Base-by-base conservation (phyloP, 2,113 vertebrate species). In the Strigops habroptila region DNA sequence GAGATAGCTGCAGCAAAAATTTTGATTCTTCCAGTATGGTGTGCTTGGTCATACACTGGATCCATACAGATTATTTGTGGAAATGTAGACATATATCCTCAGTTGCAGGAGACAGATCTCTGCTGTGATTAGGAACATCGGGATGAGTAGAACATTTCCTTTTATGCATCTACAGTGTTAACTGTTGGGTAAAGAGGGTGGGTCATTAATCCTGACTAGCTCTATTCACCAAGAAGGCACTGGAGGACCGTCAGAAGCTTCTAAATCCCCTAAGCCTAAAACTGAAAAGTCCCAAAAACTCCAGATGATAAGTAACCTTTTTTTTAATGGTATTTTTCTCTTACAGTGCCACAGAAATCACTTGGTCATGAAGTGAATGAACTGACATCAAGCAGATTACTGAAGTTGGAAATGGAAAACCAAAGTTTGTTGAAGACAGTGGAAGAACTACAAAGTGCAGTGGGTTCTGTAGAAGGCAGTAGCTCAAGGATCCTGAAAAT, bases 391-490 rank as follows among this genome's bases (percentile, higher is more conserved):
- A 99, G 99, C 95, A 98, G 98, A 18, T 98, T 99, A 84, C 95
- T 99, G 76, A 99, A 99, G 95, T 55, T 99, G 95, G 99, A 99
- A 96, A 99, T 99, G 98, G 99, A 99, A 97, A 99, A 99, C 97
- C 99, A 99, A 97, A 98, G 98, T 28, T 98, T 99, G 95, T 97
- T 98, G 95, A 99, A 99, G 97, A 99, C 98, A 0, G 98, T 99
- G 94, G 99, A 99, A 96, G 98, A 99, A 43, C 98, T 99, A 87
- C 98, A 98, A 80, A 98, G 96, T 85, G 91, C 97, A 48, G 74
- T 98, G 83, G 98, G 97, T 48, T 98, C 98, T 65, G 86, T 96
- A 88, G 98, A 98, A 93, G 98, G 98, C 65, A 97, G 91, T 15
- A 95, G 96, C 71, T 91, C 98, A 35, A 99, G 98, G 98, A 97